Base-by-base conservation (phyloP, 2,113 vertebrate genomes). In the Stegastes partitus region DNA sequence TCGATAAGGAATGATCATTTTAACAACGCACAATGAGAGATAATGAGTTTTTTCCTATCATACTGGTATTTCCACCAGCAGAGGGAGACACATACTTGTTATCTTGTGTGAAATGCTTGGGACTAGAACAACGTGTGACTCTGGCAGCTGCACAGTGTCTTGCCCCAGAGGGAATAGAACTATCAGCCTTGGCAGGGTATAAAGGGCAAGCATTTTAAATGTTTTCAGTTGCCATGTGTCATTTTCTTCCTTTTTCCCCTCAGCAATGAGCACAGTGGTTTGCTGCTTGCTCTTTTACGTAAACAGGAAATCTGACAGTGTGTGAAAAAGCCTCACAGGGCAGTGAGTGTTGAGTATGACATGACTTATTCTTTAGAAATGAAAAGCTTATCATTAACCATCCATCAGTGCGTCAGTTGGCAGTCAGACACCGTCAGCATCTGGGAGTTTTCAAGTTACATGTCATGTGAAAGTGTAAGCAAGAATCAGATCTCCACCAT, bases 261-360 rank as follows among this genome's bases (percentile, higher is more conserved):
- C 53, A 72, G 54, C 21, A 58, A 49, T 59, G 6, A 70, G 37
- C 16, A 58, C 69, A 12, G 56, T 44, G 49, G 21, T 84, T 74
- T 79, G 25, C 62, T 64, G 55, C 37, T 28, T 23, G 62, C 9
- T 69, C 21, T 53, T 84, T 78, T 47, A 69, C 57, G 5, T 67
- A 70, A 78, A 87, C 88, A 87, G 76, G 82, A 90, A 81, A 45
- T 67, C 55, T 74, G 66, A 62, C 31, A 45, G 37, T 59, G 21
- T 64, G 61, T 56, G 39, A 70, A 19, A 50, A 67, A 72, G 62
- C 71, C 5, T n/a, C 4, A 67, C 23, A 58, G 54, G 10, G 16
- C 31, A 67, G 57, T 18, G 34, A 65, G 9, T 69, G 47, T 55
- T 47, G 34, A 54, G 16, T 14, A 16, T 73, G 19, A 53, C 3